These are phyloP conservation scores for Phymatocera aterrima DNA, from an alignment of 2,888 invertebrate genomes.

Conservation along the genomic window DNA sequence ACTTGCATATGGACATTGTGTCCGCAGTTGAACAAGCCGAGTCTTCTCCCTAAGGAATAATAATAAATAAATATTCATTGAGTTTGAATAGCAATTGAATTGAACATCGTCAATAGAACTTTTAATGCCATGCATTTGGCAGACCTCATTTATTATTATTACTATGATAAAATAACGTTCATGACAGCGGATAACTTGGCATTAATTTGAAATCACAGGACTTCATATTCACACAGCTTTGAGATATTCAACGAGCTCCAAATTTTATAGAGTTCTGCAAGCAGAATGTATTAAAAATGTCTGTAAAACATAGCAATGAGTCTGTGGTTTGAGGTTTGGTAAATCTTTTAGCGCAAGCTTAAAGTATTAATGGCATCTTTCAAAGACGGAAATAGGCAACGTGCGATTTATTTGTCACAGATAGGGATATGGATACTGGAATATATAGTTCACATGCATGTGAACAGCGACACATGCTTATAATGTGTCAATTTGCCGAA, in stretches of 20 bases:
- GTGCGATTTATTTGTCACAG: not conserved
- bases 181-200: not conserved
- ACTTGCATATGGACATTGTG: conserved; percentile 94
- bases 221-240: not conserved
- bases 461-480: conserved; percentile 23
- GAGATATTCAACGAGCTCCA: not conserved
- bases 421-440: not conserved
- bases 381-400: not conserved
- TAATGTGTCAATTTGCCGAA: not conserved
- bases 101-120: conserved; percentile 41
- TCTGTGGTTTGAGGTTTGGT: not conserved
- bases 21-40: conserved; percentile 83
- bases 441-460: conserved; percentile 8
- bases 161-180: not conserved
- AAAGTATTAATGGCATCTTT: not conserved
- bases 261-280: not conserved
- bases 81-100: conserved; percentile 29
- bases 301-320: not conserved
- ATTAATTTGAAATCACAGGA: not conserved
- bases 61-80: conserved; percentile 27
- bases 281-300: not conserved
- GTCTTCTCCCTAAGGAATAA: conserved; percentile 82
- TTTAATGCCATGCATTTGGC: conserved; percentile 19
- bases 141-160: conserved; percentile 8
- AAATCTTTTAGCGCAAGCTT: not conserved